Conservation (phyloP, 2,113 vertebrate species). For the Plestiodon gilberti region DNA sequence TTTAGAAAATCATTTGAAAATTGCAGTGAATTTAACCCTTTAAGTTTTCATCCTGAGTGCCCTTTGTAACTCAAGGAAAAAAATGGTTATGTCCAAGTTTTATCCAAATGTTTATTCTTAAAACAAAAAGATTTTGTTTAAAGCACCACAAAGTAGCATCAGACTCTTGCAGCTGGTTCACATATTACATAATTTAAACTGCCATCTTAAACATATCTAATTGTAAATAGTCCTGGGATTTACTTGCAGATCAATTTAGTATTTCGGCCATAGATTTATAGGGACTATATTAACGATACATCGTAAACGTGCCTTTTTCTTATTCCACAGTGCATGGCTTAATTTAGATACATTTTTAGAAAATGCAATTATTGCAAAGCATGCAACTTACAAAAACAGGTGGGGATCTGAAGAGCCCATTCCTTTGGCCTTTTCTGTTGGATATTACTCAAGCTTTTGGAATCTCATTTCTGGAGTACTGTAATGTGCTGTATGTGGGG, state of each 20-base stretch:
- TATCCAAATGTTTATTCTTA: too few species aligned
- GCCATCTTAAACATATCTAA: too few species aligned
- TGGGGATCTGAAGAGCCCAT: not conserved
- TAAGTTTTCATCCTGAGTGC: not conserved
- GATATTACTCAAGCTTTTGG: not conserved
- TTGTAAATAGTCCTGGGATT: not conserved
- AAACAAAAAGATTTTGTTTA: too few species aligned
- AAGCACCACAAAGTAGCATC: too few species aligned
- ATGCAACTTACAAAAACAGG: not conserved
- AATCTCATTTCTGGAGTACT: not conserved
- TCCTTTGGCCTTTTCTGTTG: not conserved
- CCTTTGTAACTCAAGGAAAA: not conserved
- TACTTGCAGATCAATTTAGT: not conserved
- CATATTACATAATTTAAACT: too few species aligned
- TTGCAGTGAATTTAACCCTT: not conserved
- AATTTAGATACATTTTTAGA: not conserved
- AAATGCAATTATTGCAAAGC: not conserved
- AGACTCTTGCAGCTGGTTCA: too few species aligned
- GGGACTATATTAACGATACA: not conserved
- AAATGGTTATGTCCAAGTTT: not conserved
- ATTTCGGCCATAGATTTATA: not conserved
- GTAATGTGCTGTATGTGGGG: not conserved
- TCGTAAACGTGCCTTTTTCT: not conserved
- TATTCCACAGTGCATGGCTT: not conserved
- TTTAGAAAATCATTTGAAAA: too few species aligned